Evolutionary conservation across 2,888 invertebrate genomes (phyloP).

Genomic region (Leptinotarsa peninsularis): DNA sequence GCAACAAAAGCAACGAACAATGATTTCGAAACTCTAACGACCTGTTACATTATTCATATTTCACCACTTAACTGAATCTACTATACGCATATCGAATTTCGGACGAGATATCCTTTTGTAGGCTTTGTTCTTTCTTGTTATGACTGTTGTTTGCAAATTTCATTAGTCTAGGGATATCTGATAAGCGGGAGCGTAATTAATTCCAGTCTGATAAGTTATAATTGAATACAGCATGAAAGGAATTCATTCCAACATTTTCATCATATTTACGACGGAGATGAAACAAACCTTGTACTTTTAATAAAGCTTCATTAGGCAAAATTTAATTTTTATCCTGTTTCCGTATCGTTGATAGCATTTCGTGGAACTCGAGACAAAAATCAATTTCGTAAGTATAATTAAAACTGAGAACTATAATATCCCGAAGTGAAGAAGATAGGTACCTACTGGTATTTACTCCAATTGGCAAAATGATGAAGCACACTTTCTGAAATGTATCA

Average conservation of each 20-base stretch:
- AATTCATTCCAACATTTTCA: slow-evolving; percentile 13
- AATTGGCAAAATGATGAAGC: not conserved
- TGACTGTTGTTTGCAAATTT: slow-evolving; percentile 42
- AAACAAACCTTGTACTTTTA: slow-evolving; percentile 16
- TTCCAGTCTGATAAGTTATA: slow-evolving; percentile 42
- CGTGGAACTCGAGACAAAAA: not conserved
- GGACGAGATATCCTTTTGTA: slow-evolving; percentile 53
- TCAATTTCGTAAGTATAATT: not conserved
- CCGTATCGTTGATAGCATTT: not conserved
- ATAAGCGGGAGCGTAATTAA: slow-evolving; percentile 42
- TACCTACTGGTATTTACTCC: not conserved
- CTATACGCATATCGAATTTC: slow-evolving; percentile 55
- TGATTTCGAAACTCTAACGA: slow-evolving; percentile 59
- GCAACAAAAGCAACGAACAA: slow-evolving; percentile 52
- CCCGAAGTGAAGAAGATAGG: not conserved
- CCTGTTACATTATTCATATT: slow-evolving; percentile 62
- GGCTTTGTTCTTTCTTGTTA: slow-evolving; percentile 47
- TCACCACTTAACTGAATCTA: slow-evolving; percentile 59
- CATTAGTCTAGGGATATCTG: slow-evolving; percentile 42
- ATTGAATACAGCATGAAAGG: slow-evolving; percentile 32
- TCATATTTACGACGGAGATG: slow-evolving; percentile 11
- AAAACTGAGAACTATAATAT: not conserved
- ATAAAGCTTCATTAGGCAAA: not conserved
- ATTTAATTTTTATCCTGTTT: not conserved
- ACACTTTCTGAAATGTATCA: no score